Percentiles rank a stretch among this genome's conserved stretches.
Conservation (phyloP, 2,113 vertebrate species). For the Forbesichthys papilliferus region DNA sequence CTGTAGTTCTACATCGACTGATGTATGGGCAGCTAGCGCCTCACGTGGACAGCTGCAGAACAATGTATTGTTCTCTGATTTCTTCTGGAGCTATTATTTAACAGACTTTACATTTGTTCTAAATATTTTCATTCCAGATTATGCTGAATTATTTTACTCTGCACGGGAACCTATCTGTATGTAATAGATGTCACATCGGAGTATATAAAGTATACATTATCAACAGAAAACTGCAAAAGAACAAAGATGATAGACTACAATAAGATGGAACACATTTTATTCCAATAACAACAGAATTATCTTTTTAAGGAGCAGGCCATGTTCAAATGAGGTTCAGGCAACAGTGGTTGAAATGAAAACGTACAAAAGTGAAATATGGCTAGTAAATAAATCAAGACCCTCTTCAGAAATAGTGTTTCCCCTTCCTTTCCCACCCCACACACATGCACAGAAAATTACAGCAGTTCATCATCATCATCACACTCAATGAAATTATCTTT, state of each 20-base stretch:
- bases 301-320: slow-evolving; percentile 82
- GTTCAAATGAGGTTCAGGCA: slow-evolving; percentile 85
- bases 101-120: too few relatives aligned
- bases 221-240: not conserved
- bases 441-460: slow-evolving; percentile 79
- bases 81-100: too few relatives aligned
- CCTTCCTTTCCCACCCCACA: slow-evolving; percentile 56
- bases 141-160: not conserved
- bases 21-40: slow-evolving; percentile 55
- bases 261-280: slow-evolving; percentile 79
- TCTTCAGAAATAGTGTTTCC: slow-evolving; percentile 56
- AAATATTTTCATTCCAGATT: not conserved
- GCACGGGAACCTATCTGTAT: too few relatives aligned
- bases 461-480: slow-evolving; percentile 64
- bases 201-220: not conserved
- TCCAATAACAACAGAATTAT: slow-evolving; percentile 78
- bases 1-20: slow-evolving; percentile 23
- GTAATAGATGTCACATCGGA: too few relatives aligned
- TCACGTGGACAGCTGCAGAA: slow-evolving; percentile 35
- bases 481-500: slow-evolving; percentile 71
- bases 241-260: slow-evolving; percentile 43
- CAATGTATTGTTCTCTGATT: not conserved
- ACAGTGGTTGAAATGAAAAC: slow-evolving; percentile 84
- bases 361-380: slow-evolving; percentile 77
- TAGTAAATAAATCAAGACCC: slow-evolving; percentile 77